Conservation (phyloP, 2,113 vertebrate genomes). For the Chlorodrepanis virens region DNA sequence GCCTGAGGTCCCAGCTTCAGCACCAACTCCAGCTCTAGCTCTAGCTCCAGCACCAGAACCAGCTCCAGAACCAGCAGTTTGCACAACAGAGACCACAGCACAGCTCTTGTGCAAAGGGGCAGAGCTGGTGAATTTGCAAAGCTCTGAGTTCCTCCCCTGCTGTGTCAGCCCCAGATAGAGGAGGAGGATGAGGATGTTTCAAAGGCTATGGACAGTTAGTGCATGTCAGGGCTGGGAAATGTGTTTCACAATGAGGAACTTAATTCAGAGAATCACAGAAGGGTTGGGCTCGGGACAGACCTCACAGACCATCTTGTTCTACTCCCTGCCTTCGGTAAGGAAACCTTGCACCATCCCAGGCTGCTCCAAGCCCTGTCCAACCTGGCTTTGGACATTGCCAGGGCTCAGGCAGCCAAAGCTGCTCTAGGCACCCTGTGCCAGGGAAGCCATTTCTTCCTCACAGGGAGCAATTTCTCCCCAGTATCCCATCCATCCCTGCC, state of each 20-base stretch:
- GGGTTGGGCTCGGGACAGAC: neutral
- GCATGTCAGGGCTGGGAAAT: neutral
- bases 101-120: neutral
- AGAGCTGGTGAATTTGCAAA: neutral
- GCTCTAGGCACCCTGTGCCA: neutral
- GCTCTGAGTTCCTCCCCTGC: neutral
- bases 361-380: rapidly evolving
- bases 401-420: neutral
- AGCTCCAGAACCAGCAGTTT: neutral
- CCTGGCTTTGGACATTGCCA: neutral
- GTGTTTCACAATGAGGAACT: neutral
- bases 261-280: neutral
- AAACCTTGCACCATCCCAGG: neutral
- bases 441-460: neutral
- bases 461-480: neutral
- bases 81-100: neutral
- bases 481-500: neutral
- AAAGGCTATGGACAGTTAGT: neutral
- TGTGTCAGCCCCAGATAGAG: neutral
- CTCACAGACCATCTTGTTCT: neutral
- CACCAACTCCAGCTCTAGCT: neutral
- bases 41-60: neutral
- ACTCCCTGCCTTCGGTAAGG: neutral
- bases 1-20: neutral
- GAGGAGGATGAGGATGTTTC: neutral